Conservation (phyloP, 2,888 invertebrate species). For the Cryptosula pallasiana region DNA sequence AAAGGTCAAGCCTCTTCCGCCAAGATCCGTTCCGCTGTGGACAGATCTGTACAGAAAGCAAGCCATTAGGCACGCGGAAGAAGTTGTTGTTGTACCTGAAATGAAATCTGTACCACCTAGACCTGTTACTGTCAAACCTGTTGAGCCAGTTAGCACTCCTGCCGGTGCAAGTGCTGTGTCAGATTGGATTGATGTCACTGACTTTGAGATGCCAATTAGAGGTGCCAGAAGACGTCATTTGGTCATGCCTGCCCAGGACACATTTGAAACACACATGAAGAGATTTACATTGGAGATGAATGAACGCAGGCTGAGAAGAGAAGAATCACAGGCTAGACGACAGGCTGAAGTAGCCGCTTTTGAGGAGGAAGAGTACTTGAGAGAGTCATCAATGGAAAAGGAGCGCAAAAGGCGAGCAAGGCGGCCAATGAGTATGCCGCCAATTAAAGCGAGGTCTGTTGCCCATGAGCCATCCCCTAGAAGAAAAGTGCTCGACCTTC, state of each 20-base stretch:
- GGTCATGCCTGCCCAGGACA: not conserved
- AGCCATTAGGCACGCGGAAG: not conserved
- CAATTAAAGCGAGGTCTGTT: not conserved
- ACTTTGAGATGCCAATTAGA: slow-evolving; percentile 20
- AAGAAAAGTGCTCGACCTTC: not conserved
- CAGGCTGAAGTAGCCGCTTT: not conserved
- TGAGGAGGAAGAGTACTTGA: not conserved
- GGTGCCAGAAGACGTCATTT: slow-evolving; percentile 16
- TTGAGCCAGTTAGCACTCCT: not conserved
- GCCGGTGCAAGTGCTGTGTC: not conserved
- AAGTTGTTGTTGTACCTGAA: slow-evolving; percentile 10
- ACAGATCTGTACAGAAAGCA: slow-evolving; percentile 19
- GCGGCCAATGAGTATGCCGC: slow-evolving; percentile 20
- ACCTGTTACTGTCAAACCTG: not conserved
- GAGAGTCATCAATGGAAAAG: not conserved
- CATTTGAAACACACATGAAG: slow-evolving; percentile 12
- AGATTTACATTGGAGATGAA: not conserved
- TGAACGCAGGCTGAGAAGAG: slow-evolving; percentile 5
- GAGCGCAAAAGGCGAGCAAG: not conserved
- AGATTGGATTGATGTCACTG: slow-evolving; percentile 14
- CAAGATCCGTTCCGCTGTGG: not conserved
- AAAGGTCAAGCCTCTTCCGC: slow-evolving; percentile 6
- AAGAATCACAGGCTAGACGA: slow-evolving; percentile 14
- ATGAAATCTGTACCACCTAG: not conserved
- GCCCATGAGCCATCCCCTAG: not conserved